phyloP scores from a whole-genome alignment of 1,140 invertebrate species.

The Drosophila ironensis region DNA sequence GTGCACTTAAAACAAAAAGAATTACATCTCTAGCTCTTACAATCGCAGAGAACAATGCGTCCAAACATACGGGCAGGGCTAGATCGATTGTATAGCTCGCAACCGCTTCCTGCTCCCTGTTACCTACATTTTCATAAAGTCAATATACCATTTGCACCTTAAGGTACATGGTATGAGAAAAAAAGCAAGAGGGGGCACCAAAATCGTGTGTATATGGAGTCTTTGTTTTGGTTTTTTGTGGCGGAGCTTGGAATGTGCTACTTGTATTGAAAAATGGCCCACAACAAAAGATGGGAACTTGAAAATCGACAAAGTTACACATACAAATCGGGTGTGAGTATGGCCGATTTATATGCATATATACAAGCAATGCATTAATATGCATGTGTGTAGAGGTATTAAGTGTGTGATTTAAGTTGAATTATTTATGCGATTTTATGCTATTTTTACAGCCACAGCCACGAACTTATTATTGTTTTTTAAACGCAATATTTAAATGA shows the following conservation, averaged over 20 bases:
- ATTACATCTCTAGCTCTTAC: too few relatives aligned
- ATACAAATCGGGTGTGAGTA: conserved; percentile 9
- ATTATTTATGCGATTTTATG: conserved; percentile 68
- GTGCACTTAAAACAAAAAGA: too few relatives aligned
- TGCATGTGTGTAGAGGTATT: conserved; percentile 13
- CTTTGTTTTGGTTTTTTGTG: conserved; percentile 33
- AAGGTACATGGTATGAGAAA: too few relatives aligned
- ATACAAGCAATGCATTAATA: conserved; percentile 30
- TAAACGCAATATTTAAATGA: conserved; percentile 75
- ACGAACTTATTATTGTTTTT: conserved; percentile 52
- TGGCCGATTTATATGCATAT: conserved; percentile 5
- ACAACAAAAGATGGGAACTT: conserved; percentile 48
- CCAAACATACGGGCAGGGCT: too few relatives aligned
- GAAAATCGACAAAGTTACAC: conserved; percentile 52
- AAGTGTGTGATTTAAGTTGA: conserved; percentile 67
- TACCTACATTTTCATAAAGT: too few relatives aligned
- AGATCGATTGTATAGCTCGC: too few relatives aligned
- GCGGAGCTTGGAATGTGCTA: conserved; percentile 62
- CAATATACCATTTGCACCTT: too few relatives aligned
- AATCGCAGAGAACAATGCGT: too few relatives aligned
- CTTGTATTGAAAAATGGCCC: conserved; percentile 75
- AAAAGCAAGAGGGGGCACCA: too few relatives aligned
- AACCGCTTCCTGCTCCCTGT: too few relatives aligned
- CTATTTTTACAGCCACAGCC: conserved; percentile 55
- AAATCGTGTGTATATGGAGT: too few relatives aligned